Percentiles rank a stretch among this genome's conserved stretches.
Evolutionary conservation across 1,140 invertebrate species (phyloP).

Genomic region (Zophobas morio): DNA sequence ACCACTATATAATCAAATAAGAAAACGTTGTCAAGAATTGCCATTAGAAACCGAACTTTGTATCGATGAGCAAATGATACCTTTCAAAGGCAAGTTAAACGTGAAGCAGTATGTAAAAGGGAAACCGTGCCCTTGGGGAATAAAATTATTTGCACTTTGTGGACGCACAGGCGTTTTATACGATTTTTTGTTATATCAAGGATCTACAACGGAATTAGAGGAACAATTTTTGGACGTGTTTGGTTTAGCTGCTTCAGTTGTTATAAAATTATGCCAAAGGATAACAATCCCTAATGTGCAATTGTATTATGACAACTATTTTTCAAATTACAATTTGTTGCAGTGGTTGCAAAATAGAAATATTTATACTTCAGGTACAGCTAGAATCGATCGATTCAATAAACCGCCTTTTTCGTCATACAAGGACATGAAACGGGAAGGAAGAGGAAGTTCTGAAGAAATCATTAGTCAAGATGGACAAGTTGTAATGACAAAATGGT

Average conservation of each 20-base stretch:
- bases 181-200: conserved; percentile 43
- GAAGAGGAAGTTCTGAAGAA: conserved; percentile 4
- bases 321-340: conserved; percentile 46
- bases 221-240: not conserved
- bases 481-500: conserved; percentile 22
- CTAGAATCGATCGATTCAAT: conserved; percentile 23
- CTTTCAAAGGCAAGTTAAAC: conserved; percentile 29
- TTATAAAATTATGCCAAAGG: conserved; percentile 36
- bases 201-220: conserved; percentile 28
- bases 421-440: not conserved
- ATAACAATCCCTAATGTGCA: not conserved
- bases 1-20: conserved; percentile 15
- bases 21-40: conserved; percentile 17
- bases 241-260: conserved; percentile 30
- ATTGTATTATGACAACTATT: conserved; percentile 49
- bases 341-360: conserved; percentile 20
- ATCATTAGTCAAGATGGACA: conserved; percentile 7
- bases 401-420: conserved; percentile 5
- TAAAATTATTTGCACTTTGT: conserved; percentile 41
- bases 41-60: not conserved
- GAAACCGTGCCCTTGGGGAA: conserved; percentile 44
- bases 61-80: conserved; percentile 36
- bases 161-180: conserved; percentile 22
- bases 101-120: conserved; percentile 43
- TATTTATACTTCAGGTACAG: conserved; percentile 36